A percentile compares a stretch with the other conserved stretches of the same genome.
Evolutionary conservation across 2,888 invertebrate genomes (phyloP).

Genomic region (Apamea crenata): DNA sequence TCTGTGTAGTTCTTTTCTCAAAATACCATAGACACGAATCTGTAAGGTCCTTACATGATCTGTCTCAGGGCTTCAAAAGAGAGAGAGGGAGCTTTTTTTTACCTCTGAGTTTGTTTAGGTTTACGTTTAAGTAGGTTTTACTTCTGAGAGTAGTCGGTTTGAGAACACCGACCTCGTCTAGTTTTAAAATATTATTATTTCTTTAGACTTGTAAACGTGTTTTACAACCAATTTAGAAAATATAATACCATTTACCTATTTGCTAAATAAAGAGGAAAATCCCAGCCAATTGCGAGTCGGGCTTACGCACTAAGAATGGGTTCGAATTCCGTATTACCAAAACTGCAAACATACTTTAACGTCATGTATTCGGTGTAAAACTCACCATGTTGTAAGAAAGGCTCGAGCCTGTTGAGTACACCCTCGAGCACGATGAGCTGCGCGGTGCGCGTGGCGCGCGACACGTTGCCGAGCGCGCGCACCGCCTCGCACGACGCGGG

Average conservation of each 20-base stretch:
- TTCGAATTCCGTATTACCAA: background rate
- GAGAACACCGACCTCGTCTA: background rate
- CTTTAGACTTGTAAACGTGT: background rate
- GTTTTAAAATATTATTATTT: background rate
- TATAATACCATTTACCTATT: background rate
- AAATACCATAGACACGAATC: background rate
- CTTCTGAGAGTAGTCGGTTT: background rate
- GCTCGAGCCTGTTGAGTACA: conserved; percentile 90
- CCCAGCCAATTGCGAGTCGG: background rate
- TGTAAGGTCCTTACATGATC: background rate
- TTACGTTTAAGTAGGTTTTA: background rate
- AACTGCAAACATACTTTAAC: background rate
- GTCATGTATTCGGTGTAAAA: background rate
- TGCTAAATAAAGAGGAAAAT: background rate
- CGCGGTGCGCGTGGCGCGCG: conserved; percentile 93
- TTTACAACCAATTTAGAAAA: background rate
- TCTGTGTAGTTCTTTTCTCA: background rate
- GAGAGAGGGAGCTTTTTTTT: too few relatives aligned
- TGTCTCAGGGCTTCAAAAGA: background rate
- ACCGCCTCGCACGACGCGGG: conserved; percentile 92
- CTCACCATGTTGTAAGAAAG: conserved; percentile 90
- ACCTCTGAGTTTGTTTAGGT: background rate
- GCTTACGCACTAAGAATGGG: background rate
- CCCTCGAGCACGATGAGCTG: conserved; percentile 93
- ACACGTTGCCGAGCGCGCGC: conserved; percentile 95